Evolutionary conservation across 2,113 vertebrate species (phyloP).

Genomic region (Peromyscus leucopus): DNA sequence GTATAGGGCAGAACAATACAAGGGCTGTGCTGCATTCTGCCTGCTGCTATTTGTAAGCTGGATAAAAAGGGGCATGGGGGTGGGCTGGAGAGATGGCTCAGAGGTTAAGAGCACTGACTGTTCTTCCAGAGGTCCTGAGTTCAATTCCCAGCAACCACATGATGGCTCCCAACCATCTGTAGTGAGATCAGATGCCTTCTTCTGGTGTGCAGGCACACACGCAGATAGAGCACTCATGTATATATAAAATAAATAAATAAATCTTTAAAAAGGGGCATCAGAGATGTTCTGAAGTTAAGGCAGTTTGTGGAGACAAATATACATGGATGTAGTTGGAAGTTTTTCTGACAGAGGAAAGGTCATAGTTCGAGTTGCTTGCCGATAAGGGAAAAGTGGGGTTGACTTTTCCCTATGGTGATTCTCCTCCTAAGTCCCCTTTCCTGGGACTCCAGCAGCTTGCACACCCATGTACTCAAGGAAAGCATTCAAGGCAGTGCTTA

Average conservation of each 20-base stretch:
- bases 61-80: background rate
- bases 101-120: too few relatives aligned
- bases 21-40: background rate
- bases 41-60: background rate
- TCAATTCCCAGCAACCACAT: too few relatives aligned
- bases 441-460: accelerated
- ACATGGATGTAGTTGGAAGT: too few relatives aligned
- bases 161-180: too few relatives aligned
- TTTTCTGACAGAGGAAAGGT: background rate
- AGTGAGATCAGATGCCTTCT: too few relatives aligned
- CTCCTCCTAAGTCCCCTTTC: background rate
- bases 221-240: too few relatives aligned
- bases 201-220: too few relatives aligned
- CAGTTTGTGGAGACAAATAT: background rate
- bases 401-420: background rate
- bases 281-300: background rate
- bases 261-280: background rate
- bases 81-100: too few relatives aligned
- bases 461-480: background rate
- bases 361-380: too few relatives aligned
- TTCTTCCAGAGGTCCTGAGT: too few relatives aligned
- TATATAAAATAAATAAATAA: too few relatives aligned
- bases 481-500: background rate
- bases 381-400: too few relatives aligned
- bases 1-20: background rate